Base-by-base conservation (phyloP, 2,888 invertebrate genomes). In the Ferdinandea cuprea region DNA sequence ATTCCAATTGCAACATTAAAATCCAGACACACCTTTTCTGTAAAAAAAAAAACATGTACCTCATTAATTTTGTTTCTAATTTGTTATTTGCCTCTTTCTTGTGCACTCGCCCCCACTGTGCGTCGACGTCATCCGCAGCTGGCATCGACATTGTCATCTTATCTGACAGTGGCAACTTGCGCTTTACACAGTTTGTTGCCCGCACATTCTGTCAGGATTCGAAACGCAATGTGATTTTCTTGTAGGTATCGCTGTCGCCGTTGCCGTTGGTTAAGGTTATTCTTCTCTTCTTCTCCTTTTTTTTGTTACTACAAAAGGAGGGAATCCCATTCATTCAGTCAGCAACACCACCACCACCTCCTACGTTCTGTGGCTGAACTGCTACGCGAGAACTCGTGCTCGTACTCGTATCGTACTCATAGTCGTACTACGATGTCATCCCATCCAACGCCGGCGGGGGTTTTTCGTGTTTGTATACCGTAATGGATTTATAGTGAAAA, bases 401-500 rank as follows among this genome's bases (percentile, higher is more conserved):
- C n/a, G n/a, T n/a, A n/a, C n/a, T n/a, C n/a, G n/a, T n/a, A n/a
- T n/a, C n/a, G n/a, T n/a, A n/a, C n/a, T n/a, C n/a, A n/a, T n/a
- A n/a, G n/a, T n/a, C n/a, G n/a, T n/a, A n/a, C n/a, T n/a, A n/a
- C n/a, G 30, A 63, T 48, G 30, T 44, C 40, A 13, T 40, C 46
- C 17, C 48, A 52, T 69, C 66, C 68, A 56, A 48, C 56, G 52
- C 59, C 52, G 15, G 66, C 58, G 48, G 37, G 32, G 46, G 52
- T 48, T 63, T 56, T 40, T n/a, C 54, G 61, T 80, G 66, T 54
- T 73, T 74, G 74, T 80, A 30, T 42, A 76, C 58, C 40, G 46
- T 76, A 77, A 81, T 77, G 81, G 71, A 72, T 77, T 81, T 81
- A 77, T 81, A 76, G 69, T 58, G 50, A 11, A 56, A 52, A 46